phyloP scores from a whole-genome alignment of 2,888 invertebrate species.

The Melanostoma scalare region DNA sequence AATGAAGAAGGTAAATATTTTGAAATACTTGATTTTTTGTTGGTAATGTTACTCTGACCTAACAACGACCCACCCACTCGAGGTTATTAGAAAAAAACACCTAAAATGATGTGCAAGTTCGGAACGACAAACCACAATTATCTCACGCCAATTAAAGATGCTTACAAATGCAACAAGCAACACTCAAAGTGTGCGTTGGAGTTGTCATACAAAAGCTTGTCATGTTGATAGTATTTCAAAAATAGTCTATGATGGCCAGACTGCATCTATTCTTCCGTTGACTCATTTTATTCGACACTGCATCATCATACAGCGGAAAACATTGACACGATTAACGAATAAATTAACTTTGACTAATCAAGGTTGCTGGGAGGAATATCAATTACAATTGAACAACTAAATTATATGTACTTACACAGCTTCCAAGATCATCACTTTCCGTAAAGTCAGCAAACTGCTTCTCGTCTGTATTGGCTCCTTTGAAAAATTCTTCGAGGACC shows the following conservation, averaged over 20 bases:
- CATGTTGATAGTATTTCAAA: too few species aligned
- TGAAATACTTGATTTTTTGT: too few species aligned
- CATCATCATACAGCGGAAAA: slow-evolving; percentile 11
- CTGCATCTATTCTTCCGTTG: slow-evolving; percentile 15
- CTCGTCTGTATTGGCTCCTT: slow-evolving; percentile 86
- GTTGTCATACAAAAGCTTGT: too few species aligned
- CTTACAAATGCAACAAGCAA: too few species aligned
- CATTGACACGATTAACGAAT: slow-evolving; percentile 41
- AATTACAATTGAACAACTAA: slow-evolving; percentile 5
- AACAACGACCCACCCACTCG: too few species aligned
- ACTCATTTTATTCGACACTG: slow-evolving; percentile 29
- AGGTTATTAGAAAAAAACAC: too few species aligned
- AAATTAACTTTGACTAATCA: slow-evolving; percentile 15
- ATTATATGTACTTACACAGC: slow-evolving; percentile 76
- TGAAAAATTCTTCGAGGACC: slow-evolving; percentile 95
- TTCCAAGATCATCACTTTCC: slow-evolving; percentile 80
- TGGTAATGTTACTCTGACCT: too few species aligned
- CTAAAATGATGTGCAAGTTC: too few species aligned
- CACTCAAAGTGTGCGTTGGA: too few species aligned
- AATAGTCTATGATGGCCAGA: neutral
- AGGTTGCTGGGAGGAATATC: neutral
- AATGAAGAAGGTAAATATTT: too few species aligned
- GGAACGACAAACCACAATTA: too few species aligned
- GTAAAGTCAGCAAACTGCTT: slow-evolving; percentile 81
- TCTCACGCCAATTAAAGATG: too few species aligned